Conservation (phyloP, 2,888 invertebrate species). For the Lasiommata megera region DNA sequence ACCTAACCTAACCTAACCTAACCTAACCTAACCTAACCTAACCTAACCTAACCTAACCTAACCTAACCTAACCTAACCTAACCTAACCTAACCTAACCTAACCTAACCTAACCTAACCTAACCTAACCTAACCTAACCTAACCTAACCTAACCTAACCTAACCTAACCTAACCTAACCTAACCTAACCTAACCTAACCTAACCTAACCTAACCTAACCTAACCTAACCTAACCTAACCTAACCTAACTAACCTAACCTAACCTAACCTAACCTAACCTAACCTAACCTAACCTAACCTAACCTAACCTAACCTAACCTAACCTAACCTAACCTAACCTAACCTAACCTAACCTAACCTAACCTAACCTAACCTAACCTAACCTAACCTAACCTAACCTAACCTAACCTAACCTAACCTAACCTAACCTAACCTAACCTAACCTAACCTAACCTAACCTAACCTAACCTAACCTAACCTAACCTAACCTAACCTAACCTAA, state of each 20-base stretch:
- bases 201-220: too few species aligned
- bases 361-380: slow-evolving; percentile 2
- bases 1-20: slow-evolving; percentile 34
- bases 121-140: slow-evolving; percentile 30
- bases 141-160: slow-evolving; percentile 33
- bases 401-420: slow-evolving; percentile 2
- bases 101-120: slow-evolving; percentile 22
- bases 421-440: slow-evolving; percentile 2
- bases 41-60: slow-evolving; percentile 31
- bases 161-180: slow-evolving; percentile 29
- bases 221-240: too few species aligned
- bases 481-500: slow-evolving; percentile 30
- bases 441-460: slow-evolving; percentile 19
- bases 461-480: slow-evolving; percentile 25
- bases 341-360: slow-evolving; percentile 2
- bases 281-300: slow-evolving; percentile 2
- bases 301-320: slow-evolving; percentile 2
- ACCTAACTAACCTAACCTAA: slow-evolving; percentile 14
- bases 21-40: slow-evolving; percentile 31
- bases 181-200: slow-evolving; percentile 30
- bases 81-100: slow-evolving; percentile 37
- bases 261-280: slow-evolving; percentile 2
- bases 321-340: slow-evolving; percentile 2
- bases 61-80: slow-evolving; percentile 34
- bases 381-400: slow-evolving; percentile 2